phyloP scores from a whole-genome alignment of 2,888 invertebrate genomes.

The Spodoptera exigua region DNA sequence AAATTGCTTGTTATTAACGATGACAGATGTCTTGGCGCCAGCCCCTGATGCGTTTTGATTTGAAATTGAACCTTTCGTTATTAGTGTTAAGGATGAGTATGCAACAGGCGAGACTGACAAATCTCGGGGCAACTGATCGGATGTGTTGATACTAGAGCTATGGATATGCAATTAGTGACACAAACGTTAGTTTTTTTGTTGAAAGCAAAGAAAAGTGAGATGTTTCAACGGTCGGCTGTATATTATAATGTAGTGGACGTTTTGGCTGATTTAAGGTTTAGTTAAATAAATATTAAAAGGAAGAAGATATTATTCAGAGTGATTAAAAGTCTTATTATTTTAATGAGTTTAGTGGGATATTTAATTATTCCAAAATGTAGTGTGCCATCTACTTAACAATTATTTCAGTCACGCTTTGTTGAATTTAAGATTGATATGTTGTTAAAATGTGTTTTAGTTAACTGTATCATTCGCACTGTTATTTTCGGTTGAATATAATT shows the following conservation, averaged over 20 bases:
- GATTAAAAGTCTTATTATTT: conserved; percentile 7
- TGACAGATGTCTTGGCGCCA: conserved; percentile 89
- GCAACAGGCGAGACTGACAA: conserved; percentile 38
- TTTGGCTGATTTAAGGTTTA: conserved; percentile 20
- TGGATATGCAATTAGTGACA: conserved; percentile 86
- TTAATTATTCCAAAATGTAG: conserved; percentile 14
- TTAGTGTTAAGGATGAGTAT: conserved; percentile 55
- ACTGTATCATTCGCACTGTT: conserved; percentile 31
- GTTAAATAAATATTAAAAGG: no score
- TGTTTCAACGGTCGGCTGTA: conserved; percentile 58
- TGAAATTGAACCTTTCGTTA: conserved; percentile 60
- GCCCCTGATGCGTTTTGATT: conserved; percentile 52
- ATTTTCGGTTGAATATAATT: conserved; percentile 31
- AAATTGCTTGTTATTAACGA: conserved; percentile 89
- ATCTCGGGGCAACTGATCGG: conserved; percentile 78
- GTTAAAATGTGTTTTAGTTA: conserved; percentile 44
- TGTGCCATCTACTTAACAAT: conserved; percentile 43
- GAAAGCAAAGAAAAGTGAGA: conserved; percentile 64
- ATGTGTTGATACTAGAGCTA: conserved; percentile 85
- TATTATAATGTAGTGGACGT: conserved; percentile 40
- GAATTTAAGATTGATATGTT: conserved; percentile 63
- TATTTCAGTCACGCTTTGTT: conserved; percentile 63
- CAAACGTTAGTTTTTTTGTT: conserved; percentile 69
- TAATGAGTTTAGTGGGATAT: conserved; percentile 1
- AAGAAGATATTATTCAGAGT: no score